These are phyloP conservation scores for Callocephalon fimbriatum DNA, from an alignment of 2,113 vertebrate species.

Conservation along the genomic window DNA sequence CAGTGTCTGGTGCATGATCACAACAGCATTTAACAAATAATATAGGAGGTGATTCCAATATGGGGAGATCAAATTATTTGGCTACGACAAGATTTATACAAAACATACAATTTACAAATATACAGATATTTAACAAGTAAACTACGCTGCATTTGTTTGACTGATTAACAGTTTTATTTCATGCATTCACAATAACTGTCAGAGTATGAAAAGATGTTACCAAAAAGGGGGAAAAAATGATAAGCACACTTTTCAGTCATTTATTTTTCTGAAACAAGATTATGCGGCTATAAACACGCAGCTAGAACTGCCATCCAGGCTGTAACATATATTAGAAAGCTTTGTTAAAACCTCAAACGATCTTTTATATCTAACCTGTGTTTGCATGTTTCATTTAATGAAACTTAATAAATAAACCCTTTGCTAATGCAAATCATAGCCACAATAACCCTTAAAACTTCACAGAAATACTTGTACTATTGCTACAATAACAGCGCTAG, in stretches of 20 bases:
- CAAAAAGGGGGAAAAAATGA: slow-evolving; percentile 71
- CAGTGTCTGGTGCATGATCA: slow-evolving; percentile 70
- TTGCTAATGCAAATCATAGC: background rate
- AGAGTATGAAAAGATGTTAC: slow-evolving; percentile 85
- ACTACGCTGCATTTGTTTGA: slow-evolving; percentile 83
- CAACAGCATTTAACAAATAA: slow-evolving; percentile 76
- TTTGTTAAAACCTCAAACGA: background rate
- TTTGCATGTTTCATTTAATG: background rate
- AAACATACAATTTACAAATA: slow-evolving; percentile 87
- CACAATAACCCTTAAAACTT: background rate
- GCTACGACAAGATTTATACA: slow-evolving; percentile 83
- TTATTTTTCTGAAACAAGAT: slow-evolving; percentile 81
- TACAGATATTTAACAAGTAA: slow-evolving; percentile 85
- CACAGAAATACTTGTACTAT: background rate
- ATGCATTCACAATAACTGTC: slow-evolving; percentile 87
- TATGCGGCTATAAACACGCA: slow-evolving; percentile 73
- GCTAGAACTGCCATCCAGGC: slow-evolving; percentile 38
- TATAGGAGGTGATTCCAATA: slow-evolving; percentile 80
- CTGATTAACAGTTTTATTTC: slow-evolving; percentile 90
- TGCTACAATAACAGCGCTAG: background rate
- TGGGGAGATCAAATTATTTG: slow-evolving; percentile 84
- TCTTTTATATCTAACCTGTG: background rate
- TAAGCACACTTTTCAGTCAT: slow-evolving; percentile 81
- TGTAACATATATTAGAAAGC: background rate
- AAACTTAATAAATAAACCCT: background rate